A percentile compares a stretch with the other conserved stretches of the same genome.
These are phyloP conservation scores for Sthenelais limicola DNA, from an alignment of 2,888 invertebrate species.

Conservation along the genomic window DNA sequence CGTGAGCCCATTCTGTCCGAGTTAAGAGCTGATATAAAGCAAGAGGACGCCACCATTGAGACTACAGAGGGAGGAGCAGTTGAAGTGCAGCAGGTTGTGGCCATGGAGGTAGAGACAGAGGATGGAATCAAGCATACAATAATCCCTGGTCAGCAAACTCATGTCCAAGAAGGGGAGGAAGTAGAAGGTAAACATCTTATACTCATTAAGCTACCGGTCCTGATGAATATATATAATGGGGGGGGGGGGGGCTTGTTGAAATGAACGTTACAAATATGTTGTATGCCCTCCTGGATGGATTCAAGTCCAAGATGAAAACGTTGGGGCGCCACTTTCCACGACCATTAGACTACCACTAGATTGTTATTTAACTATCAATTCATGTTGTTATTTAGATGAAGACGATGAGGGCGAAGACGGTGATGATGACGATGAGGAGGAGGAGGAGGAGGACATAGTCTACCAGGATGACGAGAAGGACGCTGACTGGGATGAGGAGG, in stretches of 20 bases:
- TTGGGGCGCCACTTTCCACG: no score
- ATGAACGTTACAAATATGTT: no score
- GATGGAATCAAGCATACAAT: neutral
- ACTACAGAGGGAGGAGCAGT: neutral
- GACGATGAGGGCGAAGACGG: constrained; percentile 12
- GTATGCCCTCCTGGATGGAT: no score
- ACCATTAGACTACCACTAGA: no score
- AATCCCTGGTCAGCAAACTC: neutral
- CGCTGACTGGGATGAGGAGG: constrained; percentile 76
- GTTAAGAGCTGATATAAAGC: neutral
- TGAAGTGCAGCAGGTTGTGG: neutral
- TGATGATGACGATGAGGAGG: constrained; percentile 17
- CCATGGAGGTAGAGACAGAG: neutral
- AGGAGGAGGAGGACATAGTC: neutral
- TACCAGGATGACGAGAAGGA: constrained; percentile 26
- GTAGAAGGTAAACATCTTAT: no score
- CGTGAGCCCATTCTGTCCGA: constrained; percentile 2
- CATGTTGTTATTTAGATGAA: neutral
- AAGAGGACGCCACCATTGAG: neutral
- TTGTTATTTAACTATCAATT: neutral
- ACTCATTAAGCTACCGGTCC: no score
- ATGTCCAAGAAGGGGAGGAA: neutral
- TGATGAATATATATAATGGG: no score
- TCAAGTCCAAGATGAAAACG: no score
- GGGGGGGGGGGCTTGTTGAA: no score